Conservation (phyloP, 1,140 invertebrate species). For the Formica exsecta region DNA sequence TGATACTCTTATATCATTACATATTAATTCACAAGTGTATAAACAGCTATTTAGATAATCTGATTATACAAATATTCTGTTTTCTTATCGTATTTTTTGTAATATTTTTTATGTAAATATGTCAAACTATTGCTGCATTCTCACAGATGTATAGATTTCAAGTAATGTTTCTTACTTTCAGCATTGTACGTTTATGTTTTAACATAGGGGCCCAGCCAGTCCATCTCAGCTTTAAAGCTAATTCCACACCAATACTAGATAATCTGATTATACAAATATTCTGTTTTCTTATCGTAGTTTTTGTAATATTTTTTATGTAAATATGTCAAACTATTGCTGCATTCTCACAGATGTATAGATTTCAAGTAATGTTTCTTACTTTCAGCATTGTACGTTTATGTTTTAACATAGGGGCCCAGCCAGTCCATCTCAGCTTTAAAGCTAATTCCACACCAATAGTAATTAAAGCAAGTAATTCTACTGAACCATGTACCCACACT, state of each 20-base stretch:
- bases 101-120: not conserved
- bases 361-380: conserved; percentile 85
- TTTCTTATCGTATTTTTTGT: conserved; percentile 10
- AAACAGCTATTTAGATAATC: conserved; percentile 25
- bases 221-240: conserved; percentile 94
- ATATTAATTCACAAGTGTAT: conserved; percentile 61
- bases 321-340: not conserved
- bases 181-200: conserved; percentile 93
- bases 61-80: conserved; percentile 33
- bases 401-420: conserved; percentile 92
- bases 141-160: not conserved
- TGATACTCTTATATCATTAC: conserved; percentile 58
- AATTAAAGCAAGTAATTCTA: conserved; percentile 93
- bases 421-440: conserved; percentile 95
- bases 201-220: conserved; percentile 94
- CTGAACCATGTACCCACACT: conserved; percentile 93
- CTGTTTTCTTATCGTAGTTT: conserved; percentile 20
- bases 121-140: not conserved
- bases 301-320: not conserved
- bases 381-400: conserved; percentile 95
- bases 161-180: conserved; percentile 89
- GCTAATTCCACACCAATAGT: conserved; percentile 93
- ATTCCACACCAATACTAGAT: conserved; percentile 90
- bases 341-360: not conserved
- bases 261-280: conserved; percentile 44